Conservation (phyloP, 2,797 vertebrate genomes). For the Saxicola maurus region DNA sequence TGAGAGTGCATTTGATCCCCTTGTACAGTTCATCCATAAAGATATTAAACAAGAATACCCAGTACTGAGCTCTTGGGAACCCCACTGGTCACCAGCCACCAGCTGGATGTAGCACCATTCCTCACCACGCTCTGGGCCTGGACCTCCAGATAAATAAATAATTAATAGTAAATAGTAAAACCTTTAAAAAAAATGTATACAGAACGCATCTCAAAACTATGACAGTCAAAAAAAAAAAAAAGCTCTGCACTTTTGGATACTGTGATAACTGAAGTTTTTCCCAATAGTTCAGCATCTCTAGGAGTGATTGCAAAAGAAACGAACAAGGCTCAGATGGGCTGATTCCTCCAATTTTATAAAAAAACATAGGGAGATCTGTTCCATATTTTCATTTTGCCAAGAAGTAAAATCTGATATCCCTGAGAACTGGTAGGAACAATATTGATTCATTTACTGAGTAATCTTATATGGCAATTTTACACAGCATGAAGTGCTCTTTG, state of each 20-base stretch:
- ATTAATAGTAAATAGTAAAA: not conserved
- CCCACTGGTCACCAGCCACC: not conserved
- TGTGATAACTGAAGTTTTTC: not conserved
- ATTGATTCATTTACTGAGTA: not conserved
- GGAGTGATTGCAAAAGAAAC: not conserved
- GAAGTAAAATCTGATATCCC: not conserved
- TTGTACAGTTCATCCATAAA: not conserved
- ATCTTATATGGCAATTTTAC: not conserved
- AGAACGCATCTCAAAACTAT: not conserved
- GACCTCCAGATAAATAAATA: not conserved
- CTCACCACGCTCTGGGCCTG: not conserved
- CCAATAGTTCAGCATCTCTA: not conserved
- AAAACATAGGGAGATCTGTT: not conserved
- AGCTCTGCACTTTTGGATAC: not conserved
- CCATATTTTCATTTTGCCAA: not conserved
- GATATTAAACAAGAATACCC: not conserved
- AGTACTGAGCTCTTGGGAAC: not conserved
- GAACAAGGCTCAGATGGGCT: not conserved
- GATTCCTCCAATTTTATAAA: not conserved
- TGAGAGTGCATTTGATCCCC: fast-evolving
- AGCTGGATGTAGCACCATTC: not conserved
- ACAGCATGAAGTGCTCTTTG: not conserved
- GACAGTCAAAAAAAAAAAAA: not conserved
- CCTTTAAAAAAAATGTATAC: not conserved
- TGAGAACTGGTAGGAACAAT: not conserved